Percentiles rank a stretch among this genome's conserved stretches.
phyloP scores from a whole-genome alignment of 2,113 vertebrate species.

The Centrocercus urophasianus region DNA sequence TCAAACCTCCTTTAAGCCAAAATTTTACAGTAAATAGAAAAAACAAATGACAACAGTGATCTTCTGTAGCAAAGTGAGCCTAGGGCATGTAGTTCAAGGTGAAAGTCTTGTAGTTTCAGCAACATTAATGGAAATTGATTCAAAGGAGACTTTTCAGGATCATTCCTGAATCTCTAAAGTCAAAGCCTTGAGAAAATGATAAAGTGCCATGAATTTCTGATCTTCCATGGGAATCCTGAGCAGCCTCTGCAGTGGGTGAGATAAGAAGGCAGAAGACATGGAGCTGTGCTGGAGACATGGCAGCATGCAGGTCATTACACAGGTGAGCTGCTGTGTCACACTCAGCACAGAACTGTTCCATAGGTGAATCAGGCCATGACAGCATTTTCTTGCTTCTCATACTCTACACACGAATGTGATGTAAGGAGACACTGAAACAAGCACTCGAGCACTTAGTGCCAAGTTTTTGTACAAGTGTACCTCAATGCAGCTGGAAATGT shows the following conservation, averaged over 20 bases:
- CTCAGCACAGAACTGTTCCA: neutral
- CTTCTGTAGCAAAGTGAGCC: neutral
- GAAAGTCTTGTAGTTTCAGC: neutral
- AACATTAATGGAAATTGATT: neutral
- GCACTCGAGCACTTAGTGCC: neutral
- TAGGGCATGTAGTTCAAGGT: neutral
- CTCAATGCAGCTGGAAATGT: neutral
- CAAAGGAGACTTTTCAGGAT: neutral
- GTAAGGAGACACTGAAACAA: neutral
- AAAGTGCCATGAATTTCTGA: neutral
- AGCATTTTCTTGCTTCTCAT: neutral
- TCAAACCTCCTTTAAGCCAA: neutral
- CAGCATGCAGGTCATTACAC: fast-evolving
- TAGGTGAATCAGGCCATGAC: neutral
- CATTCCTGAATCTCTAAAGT: neutral
- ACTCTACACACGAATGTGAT: neutral
- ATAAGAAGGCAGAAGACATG: neutral
- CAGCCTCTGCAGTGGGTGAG: neutral
- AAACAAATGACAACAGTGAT: neutral
- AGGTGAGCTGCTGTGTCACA: fast-evolving
- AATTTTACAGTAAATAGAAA: neutral
- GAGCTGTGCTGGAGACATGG: neutral
- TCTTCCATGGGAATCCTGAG: neutral
- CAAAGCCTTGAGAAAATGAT: neutral
- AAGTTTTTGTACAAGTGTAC: neutral